These are phyloP conservation scores for Drosophila niveifrons DNA, from an alignment of 2,888 invertebrate genomes.

Conservation along the genomic window DNA sequence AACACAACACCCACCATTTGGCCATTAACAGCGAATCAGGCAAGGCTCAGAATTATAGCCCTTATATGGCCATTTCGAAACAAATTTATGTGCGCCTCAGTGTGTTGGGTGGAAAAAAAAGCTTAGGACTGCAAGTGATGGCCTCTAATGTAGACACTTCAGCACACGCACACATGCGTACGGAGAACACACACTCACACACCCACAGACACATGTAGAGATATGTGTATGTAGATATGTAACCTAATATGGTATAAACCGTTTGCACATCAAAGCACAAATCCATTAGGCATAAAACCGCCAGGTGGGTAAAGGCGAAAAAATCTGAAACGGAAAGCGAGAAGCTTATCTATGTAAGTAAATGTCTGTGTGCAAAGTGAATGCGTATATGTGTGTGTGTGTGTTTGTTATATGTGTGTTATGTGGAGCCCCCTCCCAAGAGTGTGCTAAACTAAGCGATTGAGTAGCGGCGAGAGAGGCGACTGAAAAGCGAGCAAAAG, in stretches of 20 bases:
- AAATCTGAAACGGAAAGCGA: constrained; percentile 37
- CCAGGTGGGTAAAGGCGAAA: constrained; percentile 23
- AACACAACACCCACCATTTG: constrained; percentile 45
- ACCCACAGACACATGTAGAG: constrained; percentile 1
- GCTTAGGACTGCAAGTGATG: constrained; percentile 64
- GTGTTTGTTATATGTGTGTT: neutral
- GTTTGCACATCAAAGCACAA: constrained; percentile 75
- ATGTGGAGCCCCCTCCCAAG: constrained; percentile 23
- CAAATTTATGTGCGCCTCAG: constrained; percentile 63
- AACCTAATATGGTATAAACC: constrained; percentile 51
- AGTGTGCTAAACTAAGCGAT: constrained; percentile 55
- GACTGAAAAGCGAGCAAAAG: constrained; percentile 63
- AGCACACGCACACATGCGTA: constrained; percentile 51
- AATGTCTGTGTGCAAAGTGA: constrained; percentile 4
- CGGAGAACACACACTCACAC: neutral
- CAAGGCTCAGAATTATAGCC: constrained; percentile 35
- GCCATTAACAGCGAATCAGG: constrained; percentile 67
- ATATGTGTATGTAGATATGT: constrained; percentile 11
- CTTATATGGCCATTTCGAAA: constrained; percentile 61
- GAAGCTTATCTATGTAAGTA: constrained; percentile 40
- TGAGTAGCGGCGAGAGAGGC: constrained; percentile 42
- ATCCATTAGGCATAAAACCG: constrained; percentile 72
- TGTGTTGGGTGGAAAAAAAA: constrained; percentile 35
- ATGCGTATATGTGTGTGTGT: neutral
- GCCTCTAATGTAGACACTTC: constrained; percentile 71